Evolutionary conservation across 1,140 invertebrate genomes (phyloP).

Genomic region (Tyrophagus putrescentiae): DNA sequence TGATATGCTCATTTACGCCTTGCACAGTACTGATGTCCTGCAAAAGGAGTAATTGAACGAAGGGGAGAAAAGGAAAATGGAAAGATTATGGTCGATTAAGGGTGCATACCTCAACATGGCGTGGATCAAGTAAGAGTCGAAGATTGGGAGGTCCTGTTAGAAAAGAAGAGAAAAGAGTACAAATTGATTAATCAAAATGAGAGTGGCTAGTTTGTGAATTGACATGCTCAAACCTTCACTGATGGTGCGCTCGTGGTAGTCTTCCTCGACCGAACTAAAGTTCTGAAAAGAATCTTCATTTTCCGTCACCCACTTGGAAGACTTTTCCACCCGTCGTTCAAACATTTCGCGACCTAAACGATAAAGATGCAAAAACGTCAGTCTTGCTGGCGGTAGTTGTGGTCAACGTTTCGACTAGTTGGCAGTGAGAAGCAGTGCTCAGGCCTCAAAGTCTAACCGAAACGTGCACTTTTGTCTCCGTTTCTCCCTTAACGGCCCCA

Average conservation of each 20-base stretch:
- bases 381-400: too few relatives aligned
- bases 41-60: neutral
- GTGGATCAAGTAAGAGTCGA: conserved; percentile 60
- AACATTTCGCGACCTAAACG: conserved; percentile 17
- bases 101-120: conserved; percentile 50
- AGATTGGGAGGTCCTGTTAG: conserved; percentile 37
- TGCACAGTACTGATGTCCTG: conserved; percentile 13
- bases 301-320: conserved; percentile 6
- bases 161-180: conserved; percentile 8
- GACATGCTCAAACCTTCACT: conserved; percentile 1
- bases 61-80: neutral
- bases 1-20: conserved; percentile 36
- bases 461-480: too few relatives aligned
- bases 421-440: too few relatives aligned
- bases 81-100: neutral
- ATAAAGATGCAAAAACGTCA: neutral
- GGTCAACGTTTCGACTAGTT: too few relatives aligned
- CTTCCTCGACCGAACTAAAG: neutral
- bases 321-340: conserved; percentile 13
- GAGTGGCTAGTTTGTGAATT: neutral
- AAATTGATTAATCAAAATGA: neutral
- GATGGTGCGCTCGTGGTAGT: conserved; percentile 13
- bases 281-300: conserved; percentile 12
- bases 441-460: too few relatives aligned
- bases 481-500: too few relatives aligned